Conservation (phyloP, 2,797 vertebrate species). For the Siniperca undulata region DNA sequence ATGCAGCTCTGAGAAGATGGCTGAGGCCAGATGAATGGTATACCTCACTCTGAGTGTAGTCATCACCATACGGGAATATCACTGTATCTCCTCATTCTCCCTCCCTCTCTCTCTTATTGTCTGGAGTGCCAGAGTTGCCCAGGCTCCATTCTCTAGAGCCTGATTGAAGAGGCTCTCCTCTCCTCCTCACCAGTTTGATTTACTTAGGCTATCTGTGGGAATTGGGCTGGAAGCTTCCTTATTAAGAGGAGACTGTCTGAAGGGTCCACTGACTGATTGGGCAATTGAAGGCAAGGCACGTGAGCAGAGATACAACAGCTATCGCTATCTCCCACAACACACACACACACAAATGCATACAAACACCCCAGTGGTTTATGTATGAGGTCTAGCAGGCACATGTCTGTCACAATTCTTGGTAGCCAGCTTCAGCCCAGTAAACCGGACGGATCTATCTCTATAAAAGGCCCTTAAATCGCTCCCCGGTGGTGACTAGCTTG, state of each 20-base stretch:
- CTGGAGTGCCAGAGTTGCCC: constrained; percentile 75
- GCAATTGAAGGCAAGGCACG: constrained; percentile 78
- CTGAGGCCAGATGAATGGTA: constrained; percentile 70
- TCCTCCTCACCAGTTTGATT: constrained; percentile 82
- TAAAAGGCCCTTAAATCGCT: constrained; percentile 82
- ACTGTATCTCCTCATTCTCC: constrained; percentile 55
- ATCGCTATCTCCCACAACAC: constrained; percentile 60
- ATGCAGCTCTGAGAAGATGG: constrained; percentile 64
- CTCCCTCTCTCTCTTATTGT: constrained; percentile 68
- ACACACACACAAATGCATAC: constrained; percentile 46
- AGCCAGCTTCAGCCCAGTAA: constrained; percentile 80
- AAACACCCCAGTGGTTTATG: constrained; percentile 80
- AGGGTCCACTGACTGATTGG: constrained; percentile 84
- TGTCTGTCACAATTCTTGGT: constrained; percentile 79
- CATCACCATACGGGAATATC: constrained; percentile 78
- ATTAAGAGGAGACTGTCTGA: constrained; percentile 84
- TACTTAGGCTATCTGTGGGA: constrained; percentile 83
- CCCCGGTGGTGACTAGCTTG: constrained; percentile 72
- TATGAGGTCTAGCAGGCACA: constrained; percentile 78
- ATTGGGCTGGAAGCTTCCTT: constrained; percentile 83
- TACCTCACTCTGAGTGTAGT: constrained; percentile 68
- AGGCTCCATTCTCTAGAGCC: constrained; percentile 79
- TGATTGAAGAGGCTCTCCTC: constrained; percentile 82
- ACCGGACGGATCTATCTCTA: constrained; percentile 77
- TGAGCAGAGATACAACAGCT: constrained; percentile 75